Conservation (phyloP, 2,888 invertebrate genomes). For the Teleogryllus oceanicus region DNA sequence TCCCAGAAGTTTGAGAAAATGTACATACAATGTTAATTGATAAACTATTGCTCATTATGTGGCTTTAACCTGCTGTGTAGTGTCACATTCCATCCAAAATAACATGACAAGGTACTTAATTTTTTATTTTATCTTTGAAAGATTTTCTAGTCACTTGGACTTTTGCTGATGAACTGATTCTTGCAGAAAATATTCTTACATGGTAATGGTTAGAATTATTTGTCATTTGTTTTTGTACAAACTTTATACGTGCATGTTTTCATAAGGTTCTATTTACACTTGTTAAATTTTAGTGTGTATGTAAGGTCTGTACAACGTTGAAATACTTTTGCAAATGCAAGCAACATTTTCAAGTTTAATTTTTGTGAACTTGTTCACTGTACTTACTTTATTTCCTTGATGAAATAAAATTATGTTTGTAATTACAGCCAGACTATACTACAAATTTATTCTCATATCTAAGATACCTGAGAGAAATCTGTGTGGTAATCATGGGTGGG, state of each 20-base stretch:
- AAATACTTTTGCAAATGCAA: not conserved
- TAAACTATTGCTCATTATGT: not conserved
- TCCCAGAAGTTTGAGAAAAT: no score
- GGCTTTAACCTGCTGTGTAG: conserved; percentile 10
- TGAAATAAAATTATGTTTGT: not conserved
- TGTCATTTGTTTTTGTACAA: not conserved
- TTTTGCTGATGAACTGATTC: not conserved
- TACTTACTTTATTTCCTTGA: conserved; percentile 18
- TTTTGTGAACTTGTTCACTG: conserved; percentile 6
- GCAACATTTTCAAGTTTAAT: not conserved
- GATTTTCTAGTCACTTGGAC: not conserved
- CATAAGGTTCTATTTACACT: not conserved
- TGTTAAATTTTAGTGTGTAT: not conserved
- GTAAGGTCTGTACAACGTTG: not conserved
- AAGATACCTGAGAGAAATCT: no score
- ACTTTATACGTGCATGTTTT: not conserved
- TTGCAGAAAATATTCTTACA: not conserved
- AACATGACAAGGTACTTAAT: conserved; percentile 3
- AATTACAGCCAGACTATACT: no score
- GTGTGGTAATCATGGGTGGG: not conserved
- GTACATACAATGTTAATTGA: no score
- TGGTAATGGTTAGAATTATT: not conserved
- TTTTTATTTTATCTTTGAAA: not conserved
- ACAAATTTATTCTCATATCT: no score
- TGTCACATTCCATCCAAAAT: conserved; percentile 11